A percentile compares a stretch with the other conserved stretches of the same genome.
Conservation (phyloP, 2,797 vertebrate genomes). For the Schizothorax lantsangensis region DNA sequence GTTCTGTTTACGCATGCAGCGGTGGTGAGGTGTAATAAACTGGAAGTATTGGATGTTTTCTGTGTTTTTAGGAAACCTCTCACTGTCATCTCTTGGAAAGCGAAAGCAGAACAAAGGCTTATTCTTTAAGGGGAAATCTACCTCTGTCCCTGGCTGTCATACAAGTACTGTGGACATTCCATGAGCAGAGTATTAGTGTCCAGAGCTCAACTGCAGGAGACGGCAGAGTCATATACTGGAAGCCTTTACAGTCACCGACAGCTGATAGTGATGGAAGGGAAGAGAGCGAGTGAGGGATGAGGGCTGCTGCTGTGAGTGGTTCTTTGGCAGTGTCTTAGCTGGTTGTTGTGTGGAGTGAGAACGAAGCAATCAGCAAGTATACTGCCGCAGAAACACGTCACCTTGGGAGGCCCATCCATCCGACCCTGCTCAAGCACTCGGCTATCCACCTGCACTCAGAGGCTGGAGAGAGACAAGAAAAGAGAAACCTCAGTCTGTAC, state of each 20-base stretch:
- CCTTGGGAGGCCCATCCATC: constrained; percentile 75
- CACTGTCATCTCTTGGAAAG: constrained; percentile 25
- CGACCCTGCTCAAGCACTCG: not conserved
- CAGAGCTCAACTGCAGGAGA: constrained; percentile 35
- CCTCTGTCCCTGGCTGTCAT: constrained; percentile 15
- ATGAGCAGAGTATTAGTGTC: constrained; percentile 27
- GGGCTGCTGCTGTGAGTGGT: constrained; percentile 92
- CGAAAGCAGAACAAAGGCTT: constrained; percentile 40
- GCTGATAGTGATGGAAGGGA: constrained; percentile 29
- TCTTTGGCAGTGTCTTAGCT: constrained; percentile 99
- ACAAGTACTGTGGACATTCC: constrained; percentile 30
- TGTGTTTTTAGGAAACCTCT: constrained; percentile 36
- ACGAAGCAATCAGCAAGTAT: constrained; percentile 99
- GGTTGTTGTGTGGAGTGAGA: constrained; percentile 97
- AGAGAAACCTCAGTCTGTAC: constrained; percentile 1
- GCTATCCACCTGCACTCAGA: not conserved
- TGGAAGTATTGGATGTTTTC: constrained; percentile 39
- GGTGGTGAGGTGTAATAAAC: constrained; percentile 5
- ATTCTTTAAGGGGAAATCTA: constrained; percentile 36
- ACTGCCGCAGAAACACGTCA: constrained; percentile 99
- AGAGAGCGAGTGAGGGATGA: constrained; percentile 37
- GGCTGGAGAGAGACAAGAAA: constrained; percentile 2
- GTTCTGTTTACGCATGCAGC: not conserved
- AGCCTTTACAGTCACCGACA: not conserved
- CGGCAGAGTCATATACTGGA: constrained; percentile 14